Base-by-base conservation (phyloP, 2,797 vertebrate species). In the Ambastaia sidthimunki region DNA sequence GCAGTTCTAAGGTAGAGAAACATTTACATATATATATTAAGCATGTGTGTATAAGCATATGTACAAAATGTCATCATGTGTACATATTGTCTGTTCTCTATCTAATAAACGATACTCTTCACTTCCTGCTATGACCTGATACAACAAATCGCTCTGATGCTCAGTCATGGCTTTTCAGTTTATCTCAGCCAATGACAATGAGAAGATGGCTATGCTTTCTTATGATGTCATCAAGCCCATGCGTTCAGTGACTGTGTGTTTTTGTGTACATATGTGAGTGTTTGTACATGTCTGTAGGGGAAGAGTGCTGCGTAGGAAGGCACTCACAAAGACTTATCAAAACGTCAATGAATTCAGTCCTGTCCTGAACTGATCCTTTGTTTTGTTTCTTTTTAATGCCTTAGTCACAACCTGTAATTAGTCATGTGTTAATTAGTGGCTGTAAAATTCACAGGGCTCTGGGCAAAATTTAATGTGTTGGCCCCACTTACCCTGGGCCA, bases 21-120 rank as follows among this genome's bases (percentile, higher is more conserved):
- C 91, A 91, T 92, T 89, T 89, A 90, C 87, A 90, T 88, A 86
- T 91, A 91, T 90, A 92, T 90, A 71, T 79, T 89, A 87, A 87
- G 87, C 82, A 85, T 75, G 85, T 89, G 87, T 28, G 28, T 28
- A 90, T 89, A 85, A 86, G 90, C 83, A 89, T 91, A 87, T 90
- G 89, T 89, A 90, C 72, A 87, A 88, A 82, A 86, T 90, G 89
- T 89, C 84, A 50, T 87, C 89, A 92, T 93, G 85, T 91, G 93
- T 90, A 93, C 84, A 82, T 88, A 85, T 62, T 74, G 73, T 81
- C 83, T 77, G 85, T 79, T 25, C 88, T 88, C 82, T 89, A 84
- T 84, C 85, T 85, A 85, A 75, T 84, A 88, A 67, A 82, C 18
- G 28, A 82, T 80, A 69, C 60, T 16, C 21, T 23, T 59, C n/a